Evolutionary conservation across 2,113 vertebrate species (phyloP).

Genomic region (Propithecus coquereli): DNA sequence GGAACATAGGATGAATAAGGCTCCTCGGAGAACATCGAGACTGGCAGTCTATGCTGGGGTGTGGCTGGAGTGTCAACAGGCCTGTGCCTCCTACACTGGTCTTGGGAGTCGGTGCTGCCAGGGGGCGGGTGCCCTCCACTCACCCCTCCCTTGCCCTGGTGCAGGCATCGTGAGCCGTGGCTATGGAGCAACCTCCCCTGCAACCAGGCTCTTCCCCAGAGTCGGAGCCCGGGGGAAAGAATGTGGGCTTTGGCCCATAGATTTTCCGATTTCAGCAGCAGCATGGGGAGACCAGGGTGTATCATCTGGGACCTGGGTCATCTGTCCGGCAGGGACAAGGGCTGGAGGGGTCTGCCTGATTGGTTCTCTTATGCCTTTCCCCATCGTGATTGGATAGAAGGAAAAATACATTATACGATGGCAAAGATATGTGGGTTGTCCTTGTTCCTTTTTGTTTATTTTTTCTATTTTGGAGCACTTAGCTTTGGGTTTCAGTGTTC

Average conservation of each 20-base stretch:
- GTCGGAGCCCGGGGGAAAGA: neutral
- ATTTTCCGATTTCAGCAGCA: neutral
- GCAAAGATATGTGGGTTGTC: neutral
- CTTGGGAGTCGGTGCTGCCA: neutral
- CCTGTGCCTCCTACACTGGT: neutral
- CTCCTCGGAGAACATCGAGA: neutral
- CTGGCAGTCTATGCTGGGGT: neutral
- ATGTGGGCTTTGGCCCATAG: neutral
- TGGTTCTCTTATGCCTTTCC: neutral
- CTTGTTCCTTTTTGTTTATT: neutral
- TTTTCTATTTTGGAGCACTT: neutral
- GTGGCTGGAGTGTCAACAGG: neutral
- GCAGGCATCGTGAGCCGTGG: rapidly evolving
- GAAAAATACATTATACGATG: neutral
- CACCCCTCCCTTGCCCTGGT: neutral
- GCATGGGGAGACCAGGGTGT: neutral
- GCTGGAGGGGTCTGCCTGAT: neutral
- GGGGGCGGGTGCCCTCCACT: neutral
- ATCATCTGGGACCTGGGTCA: neutral
- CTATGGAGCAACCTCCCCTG: neutral
- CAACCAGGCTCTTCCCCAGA: neutral
- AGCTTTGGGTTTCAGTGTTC: neutral
- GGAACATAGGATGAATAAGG: neutral
- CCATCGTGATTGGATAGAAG: neutral
- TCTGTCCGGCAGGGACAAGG: neutral